Percentiles rank a stretch among this genome's conserved stretches.
These are phyloP conservation scores for Nothoprocta perdicaria DNA, from an alignment of 2,113 vertebrate genomes.

Conservation along the genomic window DNA sequence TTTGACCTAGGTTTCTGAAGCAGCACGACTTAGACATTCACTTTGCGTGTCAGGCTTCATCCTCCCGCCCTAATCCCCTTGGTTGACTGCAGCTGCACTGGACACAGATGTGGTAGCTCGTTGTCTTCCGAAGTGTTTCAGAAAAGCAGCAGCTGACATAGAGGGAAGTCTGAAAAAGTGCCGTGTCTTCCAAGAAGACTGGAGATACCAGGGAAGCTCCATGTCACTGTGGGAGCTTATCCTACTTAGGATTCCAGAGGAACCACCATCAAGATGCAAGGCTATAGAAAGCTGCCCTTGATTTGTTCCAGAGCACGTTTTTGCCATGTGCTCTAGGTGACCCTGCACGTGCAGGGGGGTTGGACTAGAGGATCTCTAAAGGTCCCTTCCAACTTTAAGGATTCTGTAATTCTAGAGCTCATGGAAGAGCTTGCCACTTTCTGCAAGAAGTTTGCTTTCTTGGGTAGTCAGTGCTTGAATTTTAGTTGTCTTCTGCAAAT, in stretches of 20 bases:
- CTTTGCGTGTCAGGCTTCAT: neutral
- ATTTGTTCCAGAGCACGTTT: neutral
- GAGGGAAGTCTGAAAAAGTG: neutral
- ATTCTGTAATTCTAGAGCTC: neutral
- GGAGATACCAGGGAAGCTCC: neutral
- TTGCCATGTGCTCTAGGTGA: too few species aligned
- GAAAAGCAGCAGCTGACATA: neutral
- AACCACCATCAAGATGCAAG: neutral
- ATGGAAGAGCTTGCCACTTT: fast-evolving
- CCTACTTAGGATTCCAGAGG: neutral
- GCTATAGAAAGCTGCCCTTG: neutral
- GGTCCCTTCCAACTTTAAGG: too few species aligned
- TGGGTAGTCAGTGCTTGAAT: neutral
- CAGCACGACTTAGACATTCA: neutral
- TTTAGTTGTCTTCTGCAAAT: neutral
- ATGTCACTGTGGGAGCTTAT: neutral
- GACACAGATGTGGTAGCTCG: neutral
- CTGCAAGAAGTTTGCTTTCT: neutral
- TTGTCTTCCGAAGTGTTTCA: neutral
- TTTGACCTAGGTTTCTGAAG: neutral
- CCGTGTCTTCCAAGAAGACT: neutral
- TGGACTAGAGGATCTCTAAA: too few species aligned
- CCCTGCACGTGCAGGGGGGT: too few species aligned
- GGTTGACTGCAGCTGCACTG: neutral
- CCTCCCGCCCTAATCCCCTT: neutral